Percentiles rank a stretch among this genome's conserved stretches.
These are phyloP conservation scores for Sebastes elongatus DNA, from an alignment of 2,797 vertebrate species.

Conservation along the genomic window DNA sequence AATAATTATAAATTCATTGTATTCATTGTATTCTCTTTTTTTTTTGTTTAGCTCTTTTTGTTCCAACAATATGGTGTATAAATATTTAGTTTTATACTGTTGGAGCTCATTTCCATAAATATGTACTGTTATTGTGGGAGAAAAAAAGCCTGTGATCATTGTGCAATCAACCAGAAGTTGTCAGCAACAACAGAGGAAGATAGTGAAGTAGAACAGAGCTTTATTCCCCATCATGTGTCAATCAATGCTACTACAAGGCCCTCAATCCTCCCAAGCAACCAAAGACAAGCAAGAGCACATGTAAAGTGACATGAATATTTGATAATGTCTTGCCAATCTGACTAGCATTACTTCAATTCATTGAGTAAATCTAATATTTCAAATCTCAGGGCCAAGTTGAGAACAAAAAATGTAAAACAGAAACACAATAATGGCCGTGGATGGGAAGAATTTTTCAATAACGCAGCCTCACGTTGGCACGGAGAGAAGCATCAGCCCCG, in stretches of 20 bases:
- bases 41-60: not conserved
- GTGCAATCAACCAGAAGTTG: conserved; percentile 43
- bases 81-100: not conserved
- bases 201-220: conserved; percentile 17
- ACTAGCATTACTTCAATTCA: conserved; percentile 13
- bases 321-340: conserved; percentile 35
- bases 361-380: conserved; percentile 23
- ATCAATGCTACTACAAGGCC: conserved; percentile 45
- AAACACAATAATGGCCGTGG: conserved; percentile 17
- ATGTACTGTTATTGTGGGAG: not conserved
- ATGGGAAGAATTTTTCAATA: conserved; percentile 32
- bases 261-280: conserved; percentile 33
- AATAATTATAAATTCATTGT: not conserved
- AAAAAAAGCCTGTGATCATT: conserved; percentile 17
- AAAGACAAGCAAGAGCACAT: conserved; percentile 46
- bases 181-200: conserved; percentile 38
- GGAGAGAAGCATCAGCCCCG: not conserved
- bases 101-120: conserved; percentile 30
- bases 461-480: not conserved
- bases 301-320: conserved; percentile 64
- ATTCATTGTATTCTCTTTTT: not conserved
- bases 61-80: not conserved
- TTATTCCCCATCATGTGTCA: conserved; percentile 54
- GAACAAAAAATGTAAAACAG: conserved; percentile 17
- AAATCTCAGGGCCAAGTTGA: conserved; percentile 2